Percentiles rank a stretch among this genome's conserved stretches.
Conservation (phyloP, 1,140 invertebrate genomes). For the Lasioglossum baleicum region DNA sequence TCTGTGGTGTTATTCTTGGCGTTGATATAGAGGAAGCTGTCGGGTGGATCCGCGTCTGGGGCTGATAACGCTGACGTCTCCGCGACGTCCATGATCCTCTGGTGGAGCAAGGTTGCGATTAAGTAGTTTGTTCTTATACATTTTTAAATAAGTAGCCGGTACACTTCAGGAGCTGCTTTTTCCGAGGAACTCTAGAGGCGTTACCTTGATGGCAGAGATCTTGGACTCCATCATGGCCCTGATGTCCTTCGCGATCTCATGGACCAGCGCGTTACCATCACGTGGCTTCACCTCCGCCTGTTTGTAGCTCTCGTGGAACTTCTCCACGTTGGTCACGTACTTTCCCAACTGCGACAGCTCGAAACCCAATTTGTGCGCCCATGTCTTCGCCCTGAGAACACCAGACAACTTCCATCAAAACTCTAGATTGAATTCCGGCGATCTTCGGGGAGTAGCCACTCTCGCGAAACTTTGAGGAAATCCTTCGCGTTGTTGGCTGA, state of each 20-base stretch:
- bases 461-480: no score
- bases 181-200: no score
- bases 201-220: slow-evolving; percentile 89
- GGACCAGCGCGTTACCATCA: slow-evolving; percentile 86
- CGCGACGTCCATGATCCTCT: slow-evolving; percentile 90
- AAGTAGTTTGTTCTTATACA: no score
- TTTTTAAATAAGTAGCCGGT: no score
- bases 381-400: slow-evolving; percentile 83
- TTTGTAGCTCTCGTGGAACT: slow-evolving; percentile 89
- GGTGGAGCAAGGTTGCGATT: slow-evolving; percentile 20
- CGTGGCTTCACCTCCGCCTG: slow-evolving; percentile 84
- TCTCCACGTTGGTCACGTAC: slow-evolving; percentile 86
- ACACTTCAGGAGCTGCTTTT: no score
- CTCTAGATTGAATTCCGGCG: background rate
- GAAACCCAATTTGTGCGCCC: slow-evolving; percentile 86
- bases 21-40: slow-evolving; percentile 86
- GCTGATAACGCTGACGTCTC: slow-evolving; percentile 85
- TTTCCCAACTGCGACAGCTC: slow-evolving; percentile 86
- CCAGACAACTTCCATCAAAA: background rate
- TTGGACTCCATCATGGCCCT: slow-evolving; percentile 91
- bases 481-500: no score
- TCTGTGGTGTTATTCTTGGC: slow-evolving; percentile 85
- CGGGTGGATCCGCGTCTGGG: slow-evolving; percentile 82
- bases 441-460: background rate
- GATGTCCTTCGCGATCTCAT: slow-evolving; percentile 88